phyloP scores from a whole-genome alignment of 2,113 vertebrate genomes.

The Apteryx owenii region DNA sequence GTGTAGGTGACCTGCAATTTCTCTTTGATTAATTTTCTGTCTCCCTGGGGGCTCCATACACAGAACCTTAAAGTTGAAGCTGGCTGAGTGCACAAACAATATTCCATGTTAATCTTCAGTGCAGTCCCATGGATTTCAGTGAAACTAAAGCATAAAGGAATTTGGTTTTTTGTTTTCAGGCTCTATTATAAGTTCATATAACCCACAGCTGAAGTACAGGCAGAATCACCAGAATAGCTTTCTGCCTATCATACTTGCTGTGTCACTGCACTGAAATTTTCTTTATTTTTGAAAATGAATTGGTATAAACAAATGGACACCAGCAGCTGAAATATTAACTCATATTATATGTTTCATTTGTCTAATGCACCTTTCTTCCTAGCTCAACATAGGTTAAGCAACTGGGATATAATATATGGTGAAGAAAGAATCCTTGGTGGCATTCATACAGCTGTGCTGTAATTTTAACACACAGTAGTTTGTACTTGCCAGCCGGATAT shows the following conservation, averaged over 20 bases:
- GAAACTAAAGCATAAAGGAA: background rate
- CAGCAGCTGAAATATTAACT: background rate
- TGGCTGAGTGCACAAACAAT: background rate
- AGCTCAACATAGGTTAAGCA: background rate
- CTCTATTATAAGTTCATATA: background rate
- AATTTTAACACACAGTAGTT: background rate
- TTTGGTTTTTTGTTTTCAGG: background rate
- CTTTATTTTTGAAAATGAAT: background rate
- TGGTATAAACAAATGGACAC: background rate
- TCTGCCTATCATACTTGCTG: background rate
- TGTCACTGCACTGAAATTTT: background rate
- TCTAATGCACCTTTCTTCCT: background rate
- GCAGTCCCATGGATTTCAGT: background rate
- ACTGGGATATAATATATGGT: background rate
- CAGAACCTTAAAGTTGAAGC: background rate
- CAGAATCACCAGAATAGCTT: background rate
- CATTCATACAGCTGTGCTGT: background rate
- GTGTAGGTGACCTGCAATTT: background rate
- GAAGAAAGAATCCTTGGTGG: conserved; percentile 21
- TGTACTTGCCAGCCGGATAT: conserved; percentile 20
- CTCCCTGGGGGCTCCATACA: fast-evolving
- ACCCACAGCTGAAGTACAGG: background rate
- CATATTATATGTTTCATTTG: background rate
- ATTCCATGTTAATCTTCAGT: background rate
- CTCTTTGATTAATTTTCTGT: background rate